These are phyloP conservation scores for Stomorhina lunata DNA, from an alignment of 2,888 invertebrate genomes.

Conservation along the genomic window DNA sequence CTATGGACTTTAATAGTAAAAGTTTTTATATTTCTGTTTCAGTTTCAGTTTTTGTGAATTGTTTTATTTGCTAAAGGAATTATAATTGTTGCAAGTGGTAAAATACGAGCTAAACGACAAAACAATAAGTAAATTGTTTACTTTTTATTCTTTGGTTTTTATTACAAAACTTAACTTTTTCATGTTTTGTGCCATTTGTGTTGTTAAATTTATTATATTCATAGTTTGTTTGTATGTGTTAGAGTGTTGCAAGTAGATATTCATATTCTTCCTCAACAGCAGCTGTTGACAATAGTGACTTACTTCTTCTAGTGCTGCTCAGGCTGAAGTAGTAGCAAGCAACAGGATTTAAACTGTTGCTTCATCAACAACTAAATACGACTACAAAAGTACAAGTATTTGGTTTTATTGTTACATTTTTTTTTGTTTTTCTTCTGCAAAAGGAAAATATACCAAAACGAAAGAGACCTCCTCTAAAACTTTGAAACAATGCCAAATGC, in stretches of 20 bases:
- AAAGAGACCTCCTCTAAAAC: slow-evolving; percentile 26
- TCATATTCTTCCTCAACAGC: not conserved
- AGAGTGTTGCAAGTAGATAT: too few relatives aligned
- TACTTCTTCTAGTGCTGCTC: slow-evolving; percentile 33
- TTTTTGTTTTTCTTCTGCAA: not conserved
- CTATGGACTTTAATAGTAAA: slow-evolving; percentile 32
- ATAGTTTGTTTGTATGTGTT: slow-evolving; percentile 22
- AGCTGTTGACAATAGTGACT: slow-evolving; percentile 61
- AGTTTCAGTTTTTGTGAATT: too few relatives aligned
- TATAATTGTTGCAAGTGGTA: slow-evolving; percentile 62
- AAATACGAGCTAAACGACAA: slow-evolving; percentile 54
- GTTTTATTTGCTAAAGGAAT: slow-evolving; percentile 48
- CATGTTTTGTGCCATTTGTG: not conserved
- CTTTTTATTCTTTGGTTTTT: slow-evolving; percentile 2
- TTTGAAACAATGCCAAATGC: slow-evolving; percentile 58
- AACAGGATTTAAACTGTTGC: slow-evolving; percentile 61
- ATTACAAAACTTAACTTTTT: not conserved
- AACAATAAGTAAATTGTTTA: slow-evolving; percentile 53
- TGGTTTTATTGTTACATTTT: too few relatives aligned
- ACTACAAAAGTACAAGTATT: too few relatives aligned
- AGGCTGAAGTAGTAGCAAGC: too few relatives aligned
- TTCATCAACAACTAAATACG: not conserved
- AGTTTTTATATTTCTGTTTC: slow-evolving; percentile 20
- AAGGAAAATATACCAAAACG: not conserved
- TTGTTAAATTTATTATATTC: not conserved